Evolutionary conservation across 2,888 invertebrate genomes (phyloP).

Genomic region (Sminthurinus aureus): DNA sequence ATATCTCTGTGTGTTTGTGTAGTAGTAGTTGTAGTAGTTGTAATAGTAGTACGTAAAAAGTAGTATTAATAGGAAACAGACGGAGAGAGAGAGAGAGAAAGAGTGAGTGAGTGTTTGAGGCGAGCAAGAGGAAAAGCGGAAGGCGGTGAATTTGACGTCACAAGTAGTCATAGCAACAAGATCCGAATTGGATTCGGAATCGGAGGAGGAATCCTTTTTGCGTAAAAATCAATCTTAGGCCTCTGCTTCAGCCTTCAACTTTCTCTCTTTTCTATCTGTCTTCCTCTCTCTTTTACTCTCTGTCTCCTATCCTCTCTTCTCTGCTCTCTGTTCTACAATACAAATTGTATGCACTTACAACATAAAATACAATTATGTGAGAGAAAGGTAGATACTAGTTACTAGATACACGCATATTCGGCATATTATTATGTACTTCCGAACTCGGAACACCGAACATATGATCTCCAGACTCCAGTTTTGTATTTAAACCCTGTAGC

Average conservation of each 20-base stretch:
- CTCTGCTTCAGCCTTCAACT: slow-evolving; percentile 22
- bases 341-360: neutral
- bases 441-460: too few relatives aligned
- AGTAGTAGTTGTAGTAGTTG: neutral
- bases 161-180: slow-evolving; percentile 52
- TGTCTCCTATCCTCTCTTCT: neutral
- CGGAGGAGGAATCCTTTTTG: slow-evolving; percentile 19
- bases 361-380: neutral
- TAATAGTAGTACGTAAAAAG: neutral
- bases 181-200: slow-evolving; percentile 24
- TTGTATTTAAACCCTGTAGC: too few relatives aligned
- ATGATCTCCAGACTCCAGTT: too few relatives aligned
- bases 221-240: slow-evolving; percentile 40
- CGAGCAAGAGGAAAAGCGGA: slow-evolving; percentile 10
- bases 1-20: neutral
- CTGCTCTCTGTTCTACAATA: neutral
- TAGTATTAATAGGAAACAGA: neutral
- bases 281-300: neutral
- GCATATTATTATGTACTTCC: too few relatives aligned
- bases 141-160: slow-evolving; percentile 55
- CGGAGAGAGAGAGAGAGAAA: neutral
- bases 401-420: too few relatives aligned
- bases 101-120: neutral
- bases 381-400: too few relatives aligned
- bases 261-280: neutral